phyloP scores from a whole-genome alignment of 2,113 vertebrate genomes.

The Coturnix japonica region DNA sequence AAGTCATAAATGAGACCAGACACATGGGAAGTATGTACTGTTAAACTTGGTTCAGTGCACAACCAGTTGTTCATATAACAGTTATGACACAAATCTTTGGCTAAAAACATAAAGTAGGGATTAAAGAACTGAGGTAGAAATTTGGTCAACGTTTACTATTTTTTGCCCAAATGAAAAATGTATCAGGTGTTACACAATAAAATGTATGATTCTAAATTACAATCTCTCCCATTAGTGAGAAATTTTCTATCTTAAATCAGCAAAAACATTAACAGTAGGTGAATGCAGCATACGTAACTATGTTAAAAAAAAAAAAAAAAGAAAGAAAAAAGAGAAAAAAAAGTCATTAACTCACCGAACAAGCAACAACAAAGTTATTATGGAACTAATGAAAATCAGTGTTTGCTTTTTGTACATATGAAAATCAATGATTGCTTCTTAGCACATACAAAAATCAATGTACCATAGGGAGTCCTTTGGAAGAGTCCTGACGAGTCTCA shows the following conservation, averaged over 20 bases:
- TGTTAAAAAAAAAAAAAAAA: conserved; percentile 37
- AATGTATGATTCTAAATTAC: neutral
- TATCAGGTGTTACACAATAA: neutral
- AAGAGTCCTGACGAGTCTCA: neutral
- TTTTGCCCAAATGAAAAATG: neutral
- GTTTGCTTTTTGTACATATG: neutral
- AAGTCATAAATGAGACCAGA: neutral
- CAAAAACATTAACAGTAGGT: conserved; percentile 5
- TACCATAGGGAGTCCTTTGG: neutral
- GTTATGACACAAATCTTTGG: neutral
- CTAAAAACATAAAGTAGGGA: neutral
- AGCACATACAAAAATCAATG: neutral
- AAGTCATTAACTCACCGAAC: conserved; percentile 1
- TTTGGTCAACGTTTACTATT: neutral
- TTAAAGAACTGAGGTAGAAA: neutral
- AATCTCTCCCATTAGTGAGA: neutral
- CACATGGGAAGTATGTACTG: neutral
- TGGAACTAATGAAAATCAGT: conserved; percentile 25
- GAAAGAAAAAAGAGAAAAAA: conserved; percentile 1
- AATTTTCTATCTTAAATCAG: conserved; percentile 43
- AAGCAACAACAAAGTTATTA: neutral
- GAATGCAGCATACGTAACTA: neutral
- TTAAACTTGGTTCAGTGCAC: neutral
- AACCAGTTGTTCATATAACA: neutral
- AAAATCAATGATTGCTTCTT: conserved; percentile 4